These are phyloP conservation scores for Scaptodrosophila lebanonensis DNA, from an alignment of 1,140 invertebrate species.

Conservation along the genomic window DNA sequence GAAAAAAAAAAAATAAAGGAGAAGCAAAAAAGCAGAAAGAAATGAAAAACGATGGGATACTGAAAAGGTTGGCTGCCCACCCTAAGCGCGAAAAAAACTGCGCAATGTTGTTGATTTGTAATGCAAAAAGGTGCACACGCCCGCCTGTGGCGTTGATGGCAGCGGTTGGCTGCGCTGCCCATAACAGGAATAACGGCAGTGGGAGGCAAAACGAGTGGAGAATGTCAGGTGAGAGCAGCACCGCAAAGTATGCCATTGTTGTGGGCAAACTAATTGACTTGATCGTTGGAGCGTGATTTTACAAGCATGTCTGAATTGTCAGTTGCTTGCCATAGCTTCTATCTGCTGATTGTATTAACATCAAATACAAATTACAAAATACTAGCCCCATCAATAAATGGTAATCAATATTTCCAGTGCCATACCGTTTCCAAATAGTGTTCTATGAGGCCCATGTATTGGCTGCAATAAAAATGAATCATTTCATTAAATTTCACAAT, in stretches of 20 bases:
- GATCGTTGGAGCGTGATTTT: constrained; percentile 57
- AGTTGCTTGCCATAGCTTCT: constrained; percentile 7
- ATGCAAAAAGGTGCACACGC: constrained; percentile 65
- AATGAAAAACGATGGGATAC: constrained; percentile 5
- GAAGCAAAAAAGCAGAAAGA: constrained; percentile 12
- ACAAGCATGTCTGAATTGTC: constrained; percentile 3
- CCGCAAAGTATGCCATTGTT: constrained; percentile 39
- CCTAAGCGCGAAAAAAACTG: constrained; percentile 27
- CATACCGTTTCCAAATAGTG: too few relatives aligned
- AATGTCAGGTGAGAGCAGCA: constrained; percentile 21
- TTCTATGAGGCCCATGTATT: too few relatives aligned
- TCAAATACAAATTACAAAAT: too few relatives aligned
- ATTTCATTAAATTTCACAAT: too few relatives aligned
- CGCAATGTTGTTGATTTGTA: constrained; percentile 59
- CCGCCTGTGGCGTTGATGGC: constrained; percentile 44
- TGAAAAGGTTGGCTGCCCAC: constrained; percentile 14
- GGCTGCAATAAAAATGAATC: too few relatives aligned
- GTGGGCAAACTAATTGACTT: constrained; percentile 58
- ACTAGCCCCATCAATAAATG: too few relatives aligned
- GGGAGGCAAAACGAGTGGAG: constrained; percentile 6
- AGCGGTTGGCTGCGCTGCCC: background rate
- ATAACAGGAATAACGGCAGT: background rate
- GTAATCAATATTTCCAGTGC: too few relatives aligned
- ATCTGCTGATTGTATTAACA: constrained; percentile 29
- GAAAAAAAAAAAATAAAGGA: constrained; percentile 14